phyloP scores from a whole-genome alignment of 2,797 vertebrate species.

The Acrossocheilus fasciatus region DNA sequence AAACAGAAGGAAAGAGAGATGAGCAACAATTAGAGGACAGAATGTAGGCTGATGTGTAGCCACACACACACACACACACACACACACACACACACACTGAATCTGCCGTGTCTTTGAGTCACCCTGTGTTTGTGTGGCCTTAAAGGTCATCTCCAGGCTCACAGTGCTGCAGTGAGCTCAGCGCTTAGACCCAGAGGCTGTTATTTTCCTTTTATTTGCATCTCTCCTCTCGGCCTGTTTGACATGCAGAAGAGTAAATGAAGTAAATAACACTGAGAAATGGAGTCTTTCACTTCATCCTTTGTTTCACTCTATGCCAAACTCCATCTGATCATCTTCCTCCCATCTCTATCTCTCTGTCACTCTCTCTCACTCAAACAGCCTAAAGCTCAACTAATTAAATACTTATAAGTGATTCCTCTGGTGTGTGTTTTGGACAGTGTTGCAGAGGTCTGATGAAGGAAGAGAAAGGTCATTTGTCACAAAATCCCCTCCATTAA shows the following conservation, averaged over 20 bases:
- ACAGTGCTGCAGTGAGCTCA: not conserved
- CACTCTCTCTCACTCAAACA: constrained; percentile 64
- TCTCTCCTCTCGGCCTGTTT: constrained; percentile 27
- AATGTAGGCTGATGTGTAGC: not conserved
- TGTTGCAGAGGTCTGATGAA: not conserved
- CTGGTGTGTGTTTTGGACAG: not conserved
- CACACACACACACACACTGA: not conserved
- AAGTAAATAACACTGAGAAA: constrained; percentile 7
- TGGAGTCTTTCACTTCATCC: not conserved
- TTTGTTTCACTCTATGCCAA: not conserved
- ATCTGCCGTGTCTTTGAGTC: not conserved
- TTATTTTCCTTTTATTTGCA: constrained; percentile 1
- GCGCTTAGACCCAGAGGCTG: not conserved
- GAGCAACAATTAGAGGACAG: not conserved
- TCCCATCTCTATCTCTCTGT: constrained; percentile 41
- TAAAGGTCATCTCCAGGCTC: constrained; percentile 5
- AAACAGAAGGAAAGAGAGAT: not conserved
- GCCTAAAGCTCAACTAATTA: constrained; percentile 80
- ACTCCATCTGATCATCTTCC: not conserved
- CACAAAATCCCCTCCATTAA: constrained; percentile 53
- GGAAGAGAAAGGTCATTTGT: too few relatives aligned
- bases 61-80: not conserved
- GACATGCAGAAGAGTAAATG: constrained; percentile 7
- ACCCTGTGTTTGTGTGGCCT: not conserved
- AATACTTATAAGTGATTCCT: constrained; percentile 78